Conservation (phyloP, 2,888 invertebrate genomes). For the Ptilodon capucinus region DNA sequence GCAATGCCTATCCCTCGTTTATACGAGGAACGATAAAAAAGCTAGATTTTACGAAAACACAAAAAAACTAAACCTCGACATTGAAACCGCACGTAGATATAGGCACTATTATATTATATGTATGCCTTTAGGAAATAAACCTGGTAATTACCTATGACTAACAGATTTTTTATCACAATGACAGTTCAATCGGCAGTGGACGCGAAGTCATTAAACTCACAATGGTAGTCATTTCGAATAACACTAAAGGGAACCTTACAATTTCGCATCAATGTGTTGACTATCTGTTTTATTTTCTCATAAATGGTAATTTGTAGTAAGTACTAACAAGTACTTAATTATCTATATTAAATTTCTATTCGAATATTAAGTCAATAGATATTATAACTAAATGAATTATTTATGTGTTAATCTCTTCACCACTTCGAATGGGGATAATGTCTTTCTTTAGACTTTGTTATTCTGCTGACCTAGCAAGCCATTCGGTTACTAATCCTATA, state of each 20-base stretch:
- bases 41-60: background rate
- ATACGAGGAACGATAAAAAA: background rate
- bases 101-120: background rate
- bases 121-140: background rate
- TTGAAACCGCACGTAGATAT: background rate
- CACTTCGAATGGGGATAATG: too few relatives aligned
- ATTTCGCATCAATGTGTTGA: background rate
- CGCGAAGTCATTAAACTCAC: background rate
- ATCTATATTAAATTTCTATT: too few relatives aligned
- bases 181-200: background rate
- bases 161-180: conserved; percentile 1
- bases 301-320: background rate
- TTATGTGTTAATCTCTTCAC: too few relatives aligned
- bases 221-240: background rate
- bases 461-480: too few relatives aligned
- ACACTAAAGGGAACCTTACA: background rate
- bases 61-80: background rate
- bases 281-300: background rate
- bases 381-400: background rate
- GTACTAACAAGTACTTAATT: too few relatives aligned
- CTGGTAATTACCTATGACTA: background rate
- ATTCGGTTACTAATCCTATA: too few relatives aligned
- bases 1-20: background rate
- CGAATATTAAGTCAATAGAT: background rate
- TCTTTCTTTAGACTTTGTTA: too few relatives aligned